Evolutionary conservation across 2,888 invertebrate genomes (phyloP).

Genomic region (Limnephilus rhombicus): DNA sequence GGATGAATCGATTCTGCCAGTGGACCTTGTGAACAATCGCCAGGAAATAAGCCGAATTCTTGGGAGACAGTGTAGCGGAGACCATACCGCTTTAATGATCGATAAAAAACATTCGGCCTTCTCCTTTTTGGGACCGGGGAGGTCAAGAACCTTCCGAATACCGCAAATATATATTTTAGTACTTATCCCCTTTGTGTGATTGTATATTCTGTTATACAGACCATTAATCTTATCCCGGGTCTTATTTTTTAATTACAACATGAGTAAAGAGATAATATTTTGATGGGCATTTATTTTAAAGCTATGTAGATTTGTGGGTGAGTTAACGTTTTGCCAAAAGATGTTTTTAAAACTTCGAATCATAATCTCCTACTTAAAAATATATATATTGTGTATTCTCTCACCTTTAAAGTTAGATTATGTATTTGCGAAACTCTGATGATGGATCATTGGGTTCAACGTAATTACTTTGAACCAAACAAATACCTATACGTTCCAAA

Average conservation of each 20-base stretch:
- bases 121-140: conserved; percentile 19
- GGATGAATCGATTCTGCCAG: conserved; percentile 30
- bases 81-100: conserved; percentile 53
- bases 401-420: neutral
- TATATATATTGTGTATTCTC: neutral
- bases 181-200: neutral
- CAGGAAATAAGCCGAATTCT: conserved; percentile 63
- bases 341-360: neutral
- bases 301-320: too few relatives aligned
- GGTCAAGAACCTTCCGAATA: conserved; percentile 40
- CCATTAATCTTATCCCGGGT: neutral
- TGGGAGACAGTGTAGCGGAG: conserved; percentile 30
- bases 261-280: neutral
- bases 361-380: neutral
- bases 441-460: neutral
- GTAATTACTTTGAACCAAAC: neutral
- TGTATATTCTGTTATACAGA: neutral
- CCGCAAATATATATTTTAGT: neutral
- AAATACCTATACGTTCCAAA: neutral
- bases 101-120: conserved; percentile 47
- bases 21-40: conserved; percentile 25
- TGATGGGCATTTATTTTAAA: too few relatives aligned
- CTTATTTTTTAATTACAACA: neutral
- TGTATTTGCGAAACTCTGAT: neutral
- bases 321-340: too few relatives aligned